Evolutionary conservation across 2,113 vertebrate species (phyloP).

Genomic region (Channa argus): DNA sequence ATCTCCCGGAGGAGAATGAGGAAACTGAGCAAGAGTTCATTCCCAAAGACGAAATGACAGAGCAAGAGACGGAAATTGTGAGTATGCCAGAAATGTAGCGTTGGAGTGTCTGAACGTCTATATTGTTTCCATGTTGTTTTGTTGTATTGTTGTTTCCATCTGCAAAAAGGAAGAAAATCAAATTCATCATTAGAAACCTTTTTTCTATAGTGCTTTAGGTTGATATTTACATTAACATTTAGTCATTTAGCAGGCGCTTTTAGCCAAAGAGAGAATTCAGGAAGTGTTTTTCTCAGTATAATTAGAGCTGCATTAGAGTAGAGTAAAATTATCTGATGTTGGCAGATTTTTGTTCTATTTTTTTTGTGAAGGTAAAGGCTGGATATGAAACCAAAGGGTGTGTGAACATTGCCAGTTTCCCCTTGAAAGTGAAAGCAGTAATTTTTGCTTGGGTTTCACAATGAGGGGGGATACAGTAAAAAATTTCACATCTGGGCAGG

Average conservation of each 20-base stretch:
- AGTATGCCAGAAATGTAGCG: slow-evolving; percentile 42
- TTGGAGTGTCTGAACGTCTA: not conserved
- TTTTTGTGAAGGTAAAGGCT: not conserved
- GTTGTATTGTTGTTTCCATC: not conserved
- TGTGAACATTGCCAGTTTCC: slow-evolving; percentile 18
- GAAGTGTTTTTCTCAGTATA: not conserved
- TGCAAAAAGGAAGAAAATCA: not conserved
- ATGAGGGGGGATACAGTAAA: not conserved
- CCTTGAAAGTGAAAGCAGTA: slow-evolving; percentile 51
- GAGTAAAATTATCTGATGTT: not conserved
- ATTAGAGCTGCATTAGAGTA: not conserved
- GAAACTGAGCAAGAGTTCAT: slow-evolving; percentile 49
- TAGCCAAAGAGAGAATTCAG: not conserved
- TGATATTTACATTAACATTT: not conserved
- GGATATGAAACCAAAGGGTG: slow-evolving; percentile 21
- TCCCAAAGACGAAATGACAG: slow-evolving; percentile 80
- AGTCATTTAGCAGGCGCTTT: too few species aligned
- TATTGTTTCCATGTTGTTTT: slow-evolving; percentile 52
- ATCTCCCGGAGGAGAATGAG: slow-evolving; percentile 78
- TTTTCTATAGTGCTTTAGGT: not conserved
- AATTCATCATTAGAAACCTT: not conserved
- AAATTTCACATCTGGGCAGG: not conserved
- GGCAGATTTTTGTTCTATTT: slow-evolving; percentile 1
- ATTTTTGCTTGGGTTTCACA: slow-evolving; percentile 1
- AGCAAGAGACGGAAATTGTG: slow-evolving; percentile 81